Conservation (phyloP, 2,113 vertebrate genomes). For the Hydrochoerus hydrochaeris region DNA sequence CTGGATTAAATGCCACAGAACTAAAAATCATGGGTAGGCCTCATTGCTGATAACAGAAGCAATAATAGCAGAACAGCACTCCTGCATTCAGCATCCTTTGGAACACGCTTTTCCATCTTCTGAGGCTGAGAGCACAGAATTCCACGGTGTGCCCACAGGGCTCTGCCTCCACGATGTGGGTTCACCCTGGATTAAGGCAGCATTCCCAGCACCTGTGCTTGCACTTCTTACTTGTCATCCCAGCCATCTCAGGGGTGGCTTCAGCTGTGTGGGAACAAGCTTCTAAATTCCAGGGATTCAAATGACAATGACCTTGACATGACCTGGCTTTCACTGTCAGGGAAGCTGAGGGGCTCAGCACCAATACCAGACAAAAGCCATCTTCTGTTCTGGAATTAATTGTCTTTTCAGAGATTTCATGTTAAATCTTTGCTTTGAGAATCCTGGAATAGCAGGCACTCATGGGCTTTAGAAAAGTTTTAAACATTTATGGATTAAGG, state of each 20-base stretch:
- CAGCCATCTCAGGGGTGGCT: neutral
- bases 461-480: neutral
- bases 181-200: neutral
- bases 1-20: neutral
- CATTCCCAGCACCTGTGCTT: constrained; percentile 5
- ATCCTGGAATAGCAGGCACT: neutral
- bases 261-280: neutral
- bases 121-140: neutral
- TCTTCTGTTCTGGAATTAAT: neutral
- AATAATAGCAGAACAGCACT: neutral
- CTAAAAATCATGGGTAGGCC: neutral
- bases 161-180: neutral
- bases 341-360: neutral
- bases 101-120: neutral
- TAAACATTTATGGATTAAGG: constrained; percentile 8
- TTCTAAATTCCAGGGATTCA: constrained; percentile 29
- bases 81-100: neutral
- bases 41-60: neutral
- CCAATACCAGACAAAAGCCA: neutral
- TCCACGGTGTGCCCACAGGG: neutral
- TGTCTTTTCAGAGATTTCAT: neutral
- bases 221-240: neutral
- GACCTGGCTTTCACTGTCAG: neutral
- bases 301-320: constrained; percentile 19
- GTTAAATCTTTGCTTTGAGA: constrained; percentile 27